Conservation (phyloP, 1,140 invertebrate genomes). For the Diorhabda carinulata region DNA sequence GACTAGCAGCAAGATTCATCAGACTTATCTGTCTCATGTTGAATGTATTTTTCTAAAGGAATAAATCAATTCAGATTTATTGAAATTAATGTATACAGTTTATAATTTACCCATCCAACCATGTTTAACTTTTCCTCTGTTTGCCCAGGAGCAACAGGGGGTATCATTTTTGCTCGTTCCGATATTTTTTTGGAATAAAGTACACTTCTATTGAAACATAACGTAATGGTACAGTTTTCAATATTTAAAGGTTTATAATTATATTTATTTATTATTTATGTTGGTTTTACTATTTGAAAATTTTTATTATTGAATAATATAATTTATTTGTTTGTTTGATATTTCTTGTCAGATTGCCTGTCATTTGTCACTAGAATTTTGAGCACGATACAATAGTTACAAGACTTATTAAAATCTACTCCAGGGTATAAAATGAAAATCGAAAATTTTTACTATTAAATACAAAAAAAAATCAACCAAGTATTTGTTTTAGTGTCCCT, state of each 20-base stretch:
- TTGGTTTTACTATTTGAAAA: no score
- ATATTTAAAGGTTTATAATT: not conserved
- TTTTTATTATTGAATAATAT: no score
- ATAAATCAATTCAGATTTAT: conserved; percentile 21
- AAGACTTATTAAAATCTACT: no score
- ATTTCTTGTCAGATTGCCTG: no score
- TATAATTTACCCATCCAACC: conserved; percentile 44
- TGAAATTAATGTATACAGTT: not conserved
- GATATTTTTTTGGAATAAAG: conserved; percentile 10
- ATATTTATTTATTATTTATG: not conserved
- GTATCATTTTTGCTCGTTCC: conserved; percentile 41
- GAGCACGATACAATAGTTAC: no score
- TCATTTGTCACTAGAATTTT: no score
- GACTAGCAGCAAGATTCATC: conserved; percentile 57
- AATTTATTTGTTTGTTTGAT: no score
- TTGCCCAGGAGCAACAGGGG: conserved; percentile 45
- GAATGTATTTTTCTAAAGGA: conserved; percentile 55
- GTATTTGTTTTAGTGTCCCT: no score
- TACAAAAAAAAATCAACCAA: no score
- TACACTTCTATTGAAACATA: not conserved
- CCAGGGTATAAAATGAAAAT: no score
- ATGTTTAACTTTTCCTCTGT: conserved; percentile 44
- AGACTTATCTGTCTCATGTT: conserved; percentile 61
- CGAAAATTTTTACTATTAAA: no score
- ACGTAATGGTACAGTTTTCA: not conserved